Percentiles rank a stretch among this genome's conserved stretches.
These are phyloP conservation scores for Cephus runcator DNA, from an alignment of 2,888 invertebrate genomes.

Conservation along the genomic window DNA sequence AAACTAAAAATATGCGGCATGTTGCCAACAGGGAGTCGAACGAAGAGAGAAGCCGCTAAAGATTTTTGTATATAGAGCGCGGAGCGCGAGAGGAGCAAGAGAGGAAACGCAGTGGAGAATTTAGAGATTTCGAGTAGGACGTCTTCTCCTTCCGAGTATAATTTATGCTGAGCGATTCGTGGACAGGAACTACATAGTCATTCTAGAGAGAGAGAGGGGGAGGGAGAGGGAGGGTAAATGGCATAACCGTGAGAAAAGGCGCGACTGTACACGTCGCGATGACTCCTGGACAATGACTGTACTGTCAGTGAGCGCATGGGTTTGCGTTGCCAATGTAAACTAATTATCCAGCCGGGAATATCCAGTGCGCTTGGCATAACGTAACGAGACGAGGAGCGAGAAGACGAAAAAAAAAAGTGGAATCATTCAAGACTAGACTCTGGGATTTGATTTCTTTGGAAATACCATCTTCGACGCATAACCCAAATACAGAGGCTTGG, in stretches of 20 bases:
- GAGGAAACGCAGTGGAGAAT: neutral
- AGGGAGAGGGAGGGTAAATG: neutral
- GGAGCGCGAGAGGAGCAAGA: neutral
- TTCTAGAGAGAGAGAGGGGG: neutral
- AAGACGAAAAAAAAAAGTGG: neutral
- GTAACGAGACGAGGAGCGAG: neutral
- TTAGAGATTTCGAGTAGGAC: neutral
- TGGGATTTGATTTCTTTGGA: neutral
- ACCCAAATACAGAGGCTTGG: slow-evolving; percentile 1
- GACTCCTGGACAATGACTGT: neutral
- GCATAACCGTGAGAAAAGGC: neutral
- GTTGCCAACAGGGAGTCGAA: neutral
- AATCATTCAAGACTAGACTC: neutral
- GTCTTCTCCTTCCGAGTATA: slow-evolving; percentile 27
- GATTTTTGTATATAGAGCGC: neutral
- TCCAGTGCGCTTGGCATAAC: neutral
- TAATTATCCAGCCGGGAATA: neutral
- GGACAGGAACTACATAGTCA: slow-evolving; percentile 2
- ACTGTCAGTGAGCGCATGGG: neutral
- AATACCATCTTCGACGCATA: neutral
- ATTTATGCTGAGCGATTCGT: slow-evolving; percentile 52
- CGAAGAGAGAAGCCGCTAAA: neutral
- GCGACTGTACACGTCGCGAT: neutral
- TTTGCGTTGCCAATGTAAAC: neutral
- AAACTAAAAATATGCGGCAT: neutral